Conservation (phyloP, 1,140 invertebrate species). For the Saccostrea glomerata region DNA sequence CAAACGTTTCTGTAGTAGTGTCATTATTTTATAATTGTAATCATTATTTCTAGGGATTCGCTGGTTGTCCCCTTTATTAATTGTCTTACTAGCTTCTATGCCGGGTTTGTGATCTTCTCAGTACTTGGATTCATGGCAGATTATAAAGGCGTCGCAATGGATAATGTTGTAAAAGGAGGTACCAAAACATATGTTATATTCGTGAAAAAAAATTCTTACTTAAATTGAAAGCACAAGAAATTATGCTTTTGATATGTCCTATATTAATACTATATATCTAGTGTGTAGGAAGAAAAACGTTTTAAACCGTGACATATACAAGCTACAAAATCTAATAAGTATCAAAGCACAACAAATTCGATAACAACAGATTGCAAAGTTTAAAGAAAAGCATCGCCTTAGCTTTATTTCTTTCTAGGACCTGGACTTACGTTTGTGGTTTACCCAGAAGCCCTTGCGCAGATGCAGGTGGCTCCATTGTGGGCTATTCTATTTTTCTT, state of each 20-base stretch:
- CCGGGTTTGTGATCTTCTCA: constrained; percentile 76
- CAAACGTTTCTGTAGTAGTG: not conserved
- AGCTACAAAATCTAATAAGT: too few species aligned
- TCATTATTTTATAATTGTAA: not conserved
- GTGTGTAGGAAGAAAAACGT: too few species aligned
- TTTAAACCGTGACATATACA: too few species aligned
- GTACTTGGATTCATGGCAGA: constrained; percentile 76
- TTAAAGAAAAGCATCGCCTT: too few species aligned
- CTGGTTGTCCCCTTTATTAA: constrained; percentile 96
- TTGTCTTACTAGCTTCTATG: constrained; percentile 81
- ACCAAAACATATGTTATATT: not conserved
- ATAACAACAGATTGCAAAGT: too few species aligned
- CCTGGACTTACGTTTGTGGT: constrained; percentile 70
- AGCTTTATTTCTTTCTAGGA: constrained; percentile 52
- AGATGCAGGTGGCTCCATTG: constrained; percentile 94
- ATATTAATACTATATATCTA: too few species aligned
- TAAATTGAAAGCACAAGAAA: too few species aligned
- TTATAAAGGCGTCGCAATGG: constrained; percentile 65
- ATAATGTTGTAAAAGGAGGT: constrained; percentile 71
- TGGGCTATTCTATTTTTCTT: constrained; percentile 99
- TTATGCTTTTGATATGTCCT: too few species aligned
- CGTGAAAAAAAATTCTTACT: too few species aligned
- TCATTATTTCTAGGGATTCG: constrained; percentile 84
- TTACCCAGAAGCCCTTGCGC: constrained; percentile 81
- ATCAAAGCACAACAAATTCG: too few species aligned